Conservation (phyloP, 2,888 invertebrate genomes). For the Vandiemenella viatica region DNA sequence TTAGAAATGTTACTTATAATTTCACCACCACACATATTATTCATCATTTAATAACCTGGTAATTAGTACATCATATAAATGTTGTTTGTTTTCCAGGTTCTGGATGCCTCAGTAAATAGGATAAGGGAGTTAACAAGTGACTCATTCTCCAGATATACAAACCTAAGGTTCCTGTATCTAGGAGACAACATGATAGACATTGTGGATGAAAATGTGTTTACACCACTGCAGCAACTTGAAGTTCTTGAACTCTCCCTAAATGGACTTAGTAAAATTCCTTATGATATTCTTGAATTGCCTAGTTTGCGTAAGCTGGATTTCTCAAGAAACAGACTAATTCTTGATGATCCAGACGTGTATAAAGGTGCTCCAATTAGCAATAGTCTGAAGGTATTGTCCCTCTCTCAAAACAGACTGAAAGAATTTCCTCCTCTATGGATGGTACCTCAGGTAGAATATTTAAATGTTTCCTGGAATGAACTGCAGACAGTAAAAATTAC, state of each 20-base stretch:
- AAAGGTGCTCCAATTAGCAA: slow-evolving; percentile 39
- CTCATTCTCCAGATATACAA: slow-evolving; percentile 35
- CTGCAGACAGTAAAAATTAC: slow-evolving; percentile 32
- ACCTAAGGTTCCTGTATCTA: slow-evolving; percentile 38
- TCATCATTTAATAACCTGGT: no score
- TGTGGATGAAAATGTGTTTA: slow-evolving; percentile 37
- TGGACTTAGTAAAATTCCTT: slow-evolving; percentile 39
- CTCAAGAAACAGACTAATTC: not conserved
- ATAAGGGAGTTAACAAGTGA: slow-evolving; percentile 34
- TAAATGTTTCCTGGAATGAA: slow-evolving; percentile 47
- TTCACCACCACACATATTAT: no score
- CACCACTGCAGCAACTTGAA: slow-evolving; percentile 33
- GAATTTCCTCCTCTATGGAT: slow-evolving; percentile 43
- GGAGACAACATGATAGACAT: slow-evolving; percentile 39
- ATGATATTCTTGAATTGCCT: slow-evolving; percentile 15
- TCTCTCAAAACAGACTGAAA: slow-evolving; percentile 43
- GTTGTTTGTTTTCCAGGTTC: slow-evolving; percentile 33
- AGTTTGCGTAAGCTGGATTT: not conserved
- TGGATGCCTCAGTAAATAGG: slow-evolving; percentile 41
- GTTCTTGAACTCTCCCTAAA: slow-evolving; percentile 41
- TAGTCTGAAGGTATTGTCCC: slow-evolving; percentile 39
- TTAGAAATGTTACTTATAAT: no score
- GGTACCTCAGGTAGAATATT: slow-evolving; percentile 38
- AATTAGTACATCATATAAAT: no score
- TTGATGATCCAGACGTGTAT: slow-evolving; percentile 22